phyloP scores from a whole-genome alignment of 2,888 invertebrate genomes.

The Emmelina monodactyla region DNA sequence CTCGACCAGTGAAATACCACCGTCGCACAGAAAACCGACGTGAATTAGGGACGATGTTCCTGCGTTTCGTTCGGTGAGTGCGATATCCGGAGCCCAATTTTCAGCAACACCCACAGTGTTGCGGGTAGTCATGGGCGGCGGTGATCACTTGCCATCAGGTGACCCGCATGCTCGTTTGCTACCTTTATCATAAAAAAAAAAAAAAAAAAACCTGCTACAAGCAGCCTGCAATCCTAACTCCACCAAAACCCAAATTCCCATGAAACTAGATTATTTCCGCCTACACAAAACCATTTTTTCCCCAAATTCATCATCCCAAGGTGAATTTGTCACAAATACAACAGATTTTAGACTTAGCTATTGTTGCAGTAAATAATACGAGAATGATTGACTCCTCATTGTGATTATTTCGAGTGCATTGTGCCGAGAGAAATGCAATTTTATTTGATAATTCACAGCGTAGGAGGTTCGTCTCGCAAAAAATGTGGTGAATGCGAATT shows the following conservation, averaged over 20 bases:
- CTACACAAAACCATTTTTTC: conserved; percentile 12
- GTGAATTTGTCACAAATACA: conserved; percentile 38
- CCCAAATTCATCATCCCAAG: conserved; percentile 44
- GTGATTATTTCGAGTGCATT: conserved; percentile 25
- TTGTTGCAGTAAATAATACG: conserved; percentile 27
- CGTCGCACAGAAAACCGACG: too few relatives aligned
- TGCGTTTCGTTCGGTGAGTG: too few relatives aligned
- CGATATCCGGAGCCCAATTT: too few relatives aligned
- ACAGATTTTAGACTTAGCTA: conserved; percentile 8
- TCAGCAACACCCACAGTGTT: too few relatives aligned
- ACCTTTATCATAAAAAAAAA: too few relatives aligned
- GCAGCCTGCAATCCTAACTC: too few relatives aligned
- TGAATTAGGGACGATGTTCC: too few relatives aligned
- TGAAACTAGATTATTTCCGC: neutral
- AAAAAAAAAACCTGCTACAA: too few relatives aligned
- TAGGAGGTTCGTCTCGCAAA: conserved; percentile 20
- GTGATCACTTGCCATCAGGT: too few relatives aligned
- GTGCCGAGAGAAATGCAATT: conserved; percentile 29
- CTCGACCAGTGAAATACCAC: too few relatives aligned
- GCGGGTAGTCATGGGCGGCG: too few relatives aligned
- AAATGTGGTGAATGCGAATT: conserved; percentile 18
- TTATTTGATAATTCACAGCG: conserved; percentile 30
- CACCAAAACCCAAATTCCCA: neutral
- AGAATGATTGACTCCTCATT: conserved; percentile 43
- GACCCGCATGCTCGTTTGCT: too few relatives aligned